Evolutionary conservation across 2,888 invertebrate genomes (phyloP), one percentile per base, ranked within the genome.

Genomic region (Maniola hyperantus): DNA sequence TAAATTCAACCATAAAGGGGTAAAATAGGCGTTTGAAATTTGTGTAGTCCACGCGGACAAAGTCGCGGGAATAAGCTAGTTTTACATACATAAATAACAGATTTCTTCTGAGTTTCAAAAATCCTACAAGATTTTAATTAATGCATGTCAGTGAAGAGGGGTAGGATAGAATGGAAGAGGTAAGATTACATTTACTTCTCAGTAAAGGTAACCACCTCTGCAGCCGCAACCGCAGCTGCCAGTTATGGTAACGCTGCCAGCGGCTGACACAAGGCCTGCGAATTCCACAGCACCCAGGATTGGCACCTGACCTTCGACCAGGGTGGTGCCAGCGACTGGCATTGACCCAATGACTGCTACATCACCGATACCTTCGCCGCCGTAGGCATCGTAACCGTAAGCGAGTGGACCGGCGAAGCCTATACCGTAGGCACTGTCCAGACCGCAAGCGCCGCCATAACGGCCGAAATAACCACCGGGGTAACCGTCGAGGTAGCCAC

Each of bases 271-370:
- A 8, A 68, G 51, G 8, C 81, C 82, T 46, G 71, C 74, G 68
- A 79, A 81, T 44, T 71, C 62, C 0, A 83, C 65, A 1, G 62
- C 33, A 61, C 82, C 81, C 39, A 79, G 74, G 64, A 81, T 78
- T 48, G 83, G 82, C 33, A 82, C 77, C 61, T 77, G 76, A 55
- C 83, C 81, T 6, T 74, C 72, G 26, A 82, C 75, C 55, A 74
- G 69, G 54, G 80, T 79, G 60, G 69, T 73, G 68, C 81, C 75
- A 59, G 65, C 53, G 39, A 77, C 74, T 66, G 75, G 76, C 69
- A 83, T 69, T 62, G 77, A 77, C 13, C 82, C 76, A 5, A 75
- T 70, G 39, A 77, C 73, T 34, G 69, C 71, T 8, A 79, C 68
- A 59, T 76, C 71, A 44, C 80, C 80, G 42, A 75, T 65, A 60